phyloP scores from a whole-genome alignment of 2,797 vertebrate genomes.

The Helicolenus hilgendorfi region DNA sequence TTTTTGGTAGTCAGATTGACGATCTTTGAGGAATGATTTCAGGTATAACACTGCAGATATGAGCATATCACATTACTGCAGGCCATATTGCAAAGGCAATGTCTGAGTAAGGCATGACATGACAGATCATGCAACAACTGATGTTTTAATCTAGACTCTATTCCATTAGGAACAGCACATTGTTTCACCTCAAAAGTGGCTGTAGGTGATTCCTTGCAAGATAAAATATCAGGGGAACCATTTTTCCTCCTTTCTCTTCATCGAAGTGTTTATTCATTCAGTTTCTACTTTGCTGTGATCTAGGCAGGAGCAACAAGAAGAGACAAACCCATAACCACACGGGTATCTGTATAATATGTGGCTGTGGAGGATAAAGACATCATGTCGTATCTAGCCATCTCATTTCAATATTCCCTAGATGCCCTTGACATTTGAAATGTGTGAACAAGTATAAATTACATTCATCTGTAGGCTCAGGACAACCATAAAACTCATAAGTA shows the following conservation, averaged over 20 bases:
- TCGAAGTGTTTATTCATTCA: neutral
- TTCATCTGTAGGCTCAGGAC: neutral
- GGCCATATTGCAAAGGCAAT: neutral
- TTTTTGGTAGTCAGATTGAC: no score
- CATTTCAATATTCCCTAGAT: neutral
- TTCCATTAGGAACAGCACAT: neutral
- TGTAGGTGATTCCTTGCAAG: neutral
- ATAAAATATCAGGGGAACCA: neutral
- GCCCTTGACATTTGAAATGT: constrained; percentile 20
- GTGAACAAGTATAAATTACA: constrained; percentile 11
- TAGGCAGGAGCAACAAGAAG: neutral
- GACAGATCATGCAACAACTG: neutral
- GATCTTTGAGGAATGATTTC: neutral
- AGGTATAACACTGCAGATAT: neutral
- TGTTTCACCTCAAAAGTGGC: neutral
- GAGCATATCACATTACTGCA: neutral
- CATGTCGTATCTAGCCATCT: neutral
- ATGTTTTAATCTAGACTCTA: neutral
- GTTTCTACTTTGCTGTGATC: neutral
- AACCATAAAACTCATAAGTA: neutral
- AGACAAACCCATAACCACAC: neutral
- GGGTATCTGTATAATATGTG: neutral
- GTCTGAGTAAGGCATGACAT: neutral
- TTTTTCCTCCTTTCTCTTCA: neutral
- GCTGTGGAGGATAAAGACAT: neutral